Base-by-base conservation (phyloP, 2,113 vertebrate genomes). In the Xenus cinereus region DNA sequence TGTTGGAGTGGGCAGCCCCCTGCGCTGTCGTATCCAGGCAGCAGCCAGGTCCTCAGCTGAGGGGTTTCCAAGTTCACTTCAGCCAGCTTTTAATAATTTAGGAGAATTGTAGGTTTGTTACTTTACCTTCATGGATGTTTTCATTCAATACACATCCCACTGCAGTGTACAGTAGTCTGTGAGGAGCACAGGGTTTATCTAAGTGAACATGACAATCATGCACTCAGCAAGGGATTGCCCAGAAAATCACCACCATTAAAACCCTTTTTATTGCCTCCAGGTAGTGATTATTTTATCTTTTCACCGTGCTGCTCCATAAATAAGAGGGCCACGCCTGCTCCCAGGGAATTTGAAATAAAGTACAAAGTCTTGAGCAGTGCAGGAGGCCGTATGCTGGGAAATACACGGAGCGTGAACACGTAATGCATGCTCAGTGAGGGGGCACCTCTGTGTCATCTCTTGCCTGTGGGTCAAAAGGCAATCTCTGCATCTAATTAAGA, bases 1-100 rank as follows among this genome's bases (percentile, higher is more conserved):
- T 6, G 17, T 4, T 7, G 16, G 72, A 32, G 27, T 1, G 8
- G 2, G 39, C 33, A 85, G 66, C 35, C 21, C n/a, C 20, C 14
- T 37, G 37, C 4, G 1, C 21, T 0, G 2, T 7, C 9, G 10
- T 2, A 37, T 23, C n/a, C 50, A 57, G 0, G 1, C 33, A 37
- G 71, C 60, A 53, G 60, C 32, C 56, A 63, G 7, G 22, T 18
- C 39, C 33, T 7, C 2, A 16, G 37, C 54, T 16, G 10, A 41
- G 32, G 16, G 30, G 35, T 3, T 20, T 50, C 73, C 73, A 75
- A 30, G 18, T 51, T 35, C 37, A 21, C 60, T 28, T 57, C 69
- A 66, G 41, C 0, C n/a, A 6, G 26, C 20, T 82, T 69, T 35
- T 30, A 68, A 1, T 15, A n/a, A 73, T 9, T 4, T 8, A 43